Conservation (phyloP, 1,140 invertebrate species). For the Andricus grossulariae region DNA sequence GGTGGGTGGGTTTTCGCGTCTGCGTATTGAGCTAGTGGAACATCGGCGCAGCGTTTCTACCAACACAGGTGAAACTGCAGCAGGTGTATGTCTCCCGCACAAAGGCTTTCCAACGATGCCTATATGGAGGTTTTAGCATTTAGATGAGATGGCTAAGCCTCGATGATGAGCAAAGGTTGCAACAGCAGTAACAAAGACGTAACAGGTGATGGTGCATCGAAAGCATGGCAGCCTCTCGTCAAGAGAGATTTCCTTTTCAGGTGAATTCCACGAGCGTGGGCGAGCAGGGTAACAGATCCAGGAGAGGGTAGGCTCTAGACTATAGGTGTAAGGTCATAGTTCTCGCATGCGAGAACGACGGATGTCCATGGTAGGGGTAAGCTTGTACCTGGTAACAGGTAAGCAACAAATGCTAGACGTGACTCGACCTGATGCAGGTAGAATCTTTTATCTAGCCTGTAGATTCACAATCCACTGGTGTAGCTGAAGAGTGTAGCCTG, state of each 20-base stretch:
- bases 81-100: not conserved
- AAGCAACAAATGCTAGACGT: constrained; percentile 55
- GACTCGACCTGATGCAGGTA: not conserved
- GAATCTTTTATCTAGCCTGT: not conserved
- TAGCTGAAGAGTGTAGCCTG: no score
- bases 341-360: constrained; percentile 36
- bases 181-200: not conserved
- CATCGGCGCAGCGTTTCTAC: not conserved
- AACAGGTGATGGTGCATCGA: not conserved
- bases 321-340: constrained; percentile 60
- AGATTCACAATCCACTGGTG: no score
- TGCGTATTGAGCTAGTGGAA: not conserved
- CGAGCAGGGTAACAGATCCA: constrained; percentile 62
- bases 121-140: not conserved
- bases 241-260: constrained; percentile 69
- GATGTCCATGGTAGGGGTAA: constrained; percentile 49
- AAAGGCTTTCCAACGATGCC: not conserved
- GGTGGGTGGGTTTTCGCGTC: constrained; percentile 16
- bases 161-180: not conserved
- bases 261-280: constrained; percentile 68
- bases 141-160: no score
- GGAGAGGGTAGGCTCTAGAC: constrained; percentile 43
- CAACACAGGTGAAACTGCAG: constrained; percentile 20
- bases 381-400: constrained; percentile 55
- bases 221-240: constrained; percentile 31